Percentiles rank a stretch among this genome's conserved stretches.
phyloP scores from a whole-genome alignment of 1,140 invertebrate species.

The Bombus waltoni region DNA sequence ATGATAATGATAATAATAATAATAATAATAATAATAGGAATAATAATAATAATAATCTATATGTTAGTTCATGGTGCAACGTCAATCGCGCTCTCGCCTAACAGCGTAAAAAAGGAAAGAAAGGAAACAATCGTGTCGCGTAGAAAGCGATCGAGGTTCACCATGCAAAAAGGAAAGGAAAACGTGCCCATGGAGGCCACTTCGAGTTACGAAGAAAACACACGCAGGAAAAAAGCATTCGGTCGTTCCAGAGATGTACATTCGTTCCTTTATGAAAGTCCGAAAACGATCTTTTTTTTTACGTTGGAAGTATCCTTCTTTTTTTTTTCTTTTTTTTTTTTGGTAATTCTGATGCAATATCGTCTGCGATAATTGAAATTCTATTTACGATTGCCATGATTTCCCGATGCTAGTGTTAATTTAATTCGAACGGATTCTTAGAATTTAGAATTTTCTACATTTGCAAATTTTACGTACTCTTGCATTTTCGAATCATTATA shows the following conservation, averaged over 20 bases:
- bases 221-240: constrained; percentile 9
- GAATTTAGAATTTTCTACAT: no score
- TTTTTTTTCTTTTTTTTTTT: no score
- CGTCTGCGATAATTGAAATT: accelerated
- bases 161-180: constrained; percentile 63
- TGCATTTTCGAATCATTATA: no score
- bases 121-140: constrained; percentile 47
- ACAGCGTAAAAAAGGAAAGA: constrained; percentile 10
- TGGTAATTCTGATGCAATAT: no score
- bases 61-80: constrained; percentile 70
- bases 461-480: no score
- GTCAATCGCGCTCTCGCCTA: constrained; percentile 72
- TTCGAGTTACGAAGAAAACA: constrained; percentile 11
- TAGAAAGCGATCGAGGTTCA: constrained; percentile 77
- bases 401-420: no score
- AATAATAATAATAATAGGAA: not conserved
- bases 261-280: not conserved
- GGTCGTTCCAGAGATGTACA: constrained; percentile 20
- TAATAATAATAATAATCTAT: not conserved
- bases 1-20: not conserved
- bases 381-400: no score
- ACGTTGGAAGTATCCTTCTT: no score
- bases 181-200: not conserved
- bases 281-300: no score
- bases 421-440: no score